phyloP scores from a whole-genome alignment of 2,797 vertebrate genomes.

The Malurus leucopterus region DNA sequence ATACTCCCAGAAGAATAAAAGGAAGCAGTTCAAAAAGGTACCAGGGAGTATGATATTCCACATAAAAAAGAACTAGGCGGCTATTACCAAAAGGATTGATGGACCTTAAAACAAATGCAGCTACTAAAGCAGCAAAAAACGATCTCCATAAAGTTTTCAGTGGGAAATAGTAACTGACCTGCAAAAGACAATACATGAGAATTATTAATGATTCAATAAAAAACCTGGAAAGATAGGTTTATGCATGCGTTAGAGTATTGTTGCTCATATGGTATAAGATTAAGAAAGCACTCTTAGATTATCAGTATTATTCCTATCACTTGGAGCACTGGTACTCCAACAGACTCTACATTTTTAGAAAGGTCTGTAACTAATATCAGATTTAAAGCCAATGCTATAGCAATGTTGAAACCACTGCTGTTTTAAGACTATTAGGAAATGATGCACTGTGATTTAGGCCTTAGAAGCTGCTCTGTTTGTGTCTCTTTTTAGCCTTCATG shows the following conservation, averaged over 20 bases:
- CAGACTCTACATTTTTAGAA: not conserved
- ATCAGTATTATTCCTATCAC: not conserved
- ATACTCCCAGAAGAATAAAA: slow-evolving; percentile 96
- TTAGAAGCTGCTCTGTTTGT: not conserved
- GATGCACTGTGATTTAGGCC: not conserved
- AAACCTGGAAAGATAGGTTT: not conserved
- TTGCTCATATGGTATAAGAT: not conserved
- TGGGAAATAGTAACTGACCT: slow-evolving; percentile 99
- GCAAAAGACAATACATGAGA: slow-evolving; percentile 24
- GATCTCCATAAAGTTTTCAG: slow-evolving; percentile 98
- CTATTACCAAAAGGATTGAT: slow-evolving; percentile 99
- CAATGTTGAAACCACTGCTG: not conserved
- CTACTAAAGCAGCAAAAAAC: slow-evolving; percentile 97
- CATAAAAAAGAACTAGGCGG: slow-evolving; percentile 96
- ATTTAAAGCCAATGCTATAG: not conserved
- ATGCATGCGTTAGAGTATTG: not conserved
- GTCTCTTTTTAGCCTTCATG: not conserved
- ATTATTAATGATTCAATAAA: not conserved
- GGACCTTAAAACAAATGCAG: slow-evolving; percentile 94
- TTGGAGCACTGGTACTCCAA: not conserved
- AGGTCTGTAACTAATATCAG: not conserved
- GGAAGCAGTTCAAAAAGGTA: slow-evolving; percentile 98
- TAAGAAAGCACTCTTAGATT: not conserved
- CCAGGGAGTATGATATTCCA: slow-evolving; percentile 98
- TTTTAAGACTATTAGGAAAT: not conserved